Evolutionary conservation across 2,888 invertebrate genomes (phyloP), one percentile per base, ranked within the genome.

Genomic region (Eupsilia transversa): DNA sequence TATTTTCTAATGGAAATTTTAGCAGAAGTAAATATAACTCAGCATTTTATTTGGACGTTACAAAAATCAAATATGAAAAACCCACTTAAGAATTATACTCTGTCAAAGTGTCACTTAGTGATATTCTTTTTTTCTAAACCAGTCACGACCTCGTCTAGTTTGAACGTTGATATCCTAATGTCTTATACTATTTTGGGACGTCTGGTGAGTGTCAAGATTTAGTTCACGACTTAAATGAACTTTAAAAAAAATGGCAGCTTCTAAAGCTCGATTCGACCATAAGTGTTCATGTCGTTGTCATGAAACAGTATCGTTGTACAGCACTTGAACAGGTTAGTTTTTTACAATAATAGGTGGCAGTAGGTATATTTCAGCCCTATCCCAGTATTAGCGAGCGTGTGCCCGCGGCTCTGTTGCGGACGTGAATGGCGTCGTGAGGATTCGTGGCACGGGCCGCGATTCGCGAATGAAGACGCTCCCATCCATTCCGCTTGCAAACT

Each of bases 401-500:
- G 89, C 90, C 88, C 85, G 89, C 87, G 90, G 90, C 89, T 87
- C 88, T 87, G 87, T 86, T 79, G 85, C 82, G 82, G 84, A 91
- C 92, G 91, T 92, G 93, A 92, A 92, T 91, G 88, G 92, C 90
- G 91, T 89, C 90, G 91, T 89, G 87, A 83, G 80, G 83, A 83
- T 76, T 83, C 78, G 74, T 69, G 75, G 66, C 67, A 68, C 64
- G 77, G 79, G 78, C 74, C 84, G 64, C 72, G 80, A 74, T 77
- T 85, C 81, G 77, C 86, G 86, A 91, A 88, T 91, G 92, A 93
- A 93, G 94, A 93, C 87, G 92, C 89, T 89, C 89, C 83, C 78
- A 85, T 85, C 79, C 80, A 84, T 85, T 86, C 75, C 82, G 73
- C 85, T 87, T 86, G 87, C 86, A 88, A 84, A 82, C 90, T 94